Evolutionary conservation across 2,113 vertebrate genomes (phyloP), one percentile per base, ranked within the genome.

Genomic region (Parotia lawesii): DNA sequence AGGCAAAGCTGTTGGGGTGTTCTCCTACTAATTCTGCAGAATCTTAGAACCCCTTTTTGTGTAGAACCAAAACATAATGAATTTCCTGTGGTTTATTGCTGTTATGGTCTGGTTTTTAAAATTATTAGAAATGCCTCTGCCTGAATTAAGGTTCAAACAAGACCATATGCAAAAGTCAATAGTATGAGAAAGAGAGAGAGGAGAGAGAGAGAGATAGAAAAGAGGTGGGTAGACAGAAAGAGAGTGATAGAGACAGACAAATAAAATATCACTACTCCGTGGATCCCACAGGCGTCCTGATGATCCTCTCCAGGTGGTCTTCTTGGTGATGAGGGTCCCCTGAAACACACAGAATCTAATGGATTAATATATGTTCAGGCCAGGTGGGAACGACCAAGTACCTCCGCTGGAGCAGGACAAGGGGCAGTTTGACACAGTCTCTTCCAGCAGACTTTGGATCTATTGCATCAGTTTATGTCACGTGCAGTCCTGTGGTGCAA

Each of bases 251-350:
- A 51, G 27, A 38, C 7, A 38, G 5, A 31, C 29, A 51, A 38
- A 51, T 15, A 8, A 51, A 70, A 31, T 31, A 51, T 38, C 35
- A 38, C 27, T 6, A 11, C 35, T 51, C 15, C 1, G 0, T 70
- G 35, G 11, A 38, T 38, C 10, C 28, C 48, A 51, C n/a, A 2
- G 2, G 20, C 11, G 1, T 38, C 67, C 20, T 2, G 1, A 38
- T 23, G 20, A 38, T 38, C 20, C 13, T 70, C 48, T 38, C 47
- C 47, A 51, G 27, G 1, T 31, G 14, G 35, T 70, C 47, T 37
- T 48, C 44, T 40, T 53, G 48, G 21, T 53, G 28, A 3, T 40
- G 8, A 70, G 27, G 21, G 35, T 38, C 15, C 37, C 48, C 35
- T 28, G 9, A 40, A 70, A 38, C 5, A 24, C 11, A 53, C 3